These are phyloP conservation scores for Molothrus aeneus DNA, from an alignment of 2,797 vertebrate genomes.

Conservation along the genomic window DNA sequence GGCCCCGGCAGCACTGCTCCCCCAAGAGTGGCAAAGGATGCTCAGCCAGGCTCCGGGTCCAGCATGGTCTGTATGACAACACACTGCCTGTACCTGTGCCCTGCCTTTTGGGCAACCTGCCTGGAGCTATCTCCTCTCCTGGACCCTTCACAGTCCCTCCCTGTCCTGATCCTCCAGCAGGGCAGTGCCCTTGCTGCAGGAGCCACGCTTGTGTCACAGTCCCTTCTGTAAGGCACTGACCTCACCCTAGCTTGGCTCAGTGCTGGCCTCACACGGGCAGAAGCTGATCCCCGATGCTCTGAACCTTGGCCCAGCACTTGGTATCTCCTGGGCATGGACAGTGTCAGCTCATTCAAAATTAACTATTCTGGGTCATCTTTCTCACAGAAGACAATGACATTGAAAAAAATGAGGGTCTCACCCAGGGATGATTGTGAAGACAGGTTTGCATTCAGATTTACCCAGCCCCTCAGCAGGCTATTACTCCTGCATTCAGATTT, in stretches of 20 bases:
- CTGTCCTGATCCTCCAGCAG: neutral
- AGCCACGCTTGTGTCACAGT: neutral
- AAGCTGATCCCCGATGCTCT: neutral
- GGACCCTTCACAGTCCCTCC: fast-evolving
- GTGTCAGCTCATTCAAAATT: neutral
- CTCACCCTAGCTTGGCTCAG: neutral
- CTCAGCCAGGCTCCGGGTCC: neutral
- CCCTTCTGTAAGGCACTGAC: neutral
- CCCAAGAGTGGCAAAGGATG: neutral
- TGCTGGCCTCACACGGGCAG: fast-evolving
- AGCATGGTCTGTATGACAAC: fast-evolving
- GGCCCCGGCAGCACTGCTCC: neutral
- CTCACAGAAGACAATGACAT: neutral
- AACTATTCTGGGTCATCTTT: neutral
- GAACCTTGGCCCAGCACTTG: neutral
- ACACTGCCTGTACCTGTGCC: neutral
- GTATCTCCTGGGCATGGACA: neutral
- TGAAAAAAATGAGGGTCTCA: neutral
- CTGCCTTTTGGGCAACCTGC: neutral
- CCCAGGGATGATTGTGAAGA: neutral
- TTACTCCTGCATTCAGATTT: neutral
- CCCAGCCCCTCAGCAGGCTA: neutral
- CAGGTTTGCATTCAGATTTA: neutral
- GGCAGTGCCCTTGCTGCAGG: neutral
- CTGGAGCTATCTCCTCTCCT: neutral